Conservation (phyloP, 2,113 vertebrate species). For the Microcebus lehilahytsara region DNA sequence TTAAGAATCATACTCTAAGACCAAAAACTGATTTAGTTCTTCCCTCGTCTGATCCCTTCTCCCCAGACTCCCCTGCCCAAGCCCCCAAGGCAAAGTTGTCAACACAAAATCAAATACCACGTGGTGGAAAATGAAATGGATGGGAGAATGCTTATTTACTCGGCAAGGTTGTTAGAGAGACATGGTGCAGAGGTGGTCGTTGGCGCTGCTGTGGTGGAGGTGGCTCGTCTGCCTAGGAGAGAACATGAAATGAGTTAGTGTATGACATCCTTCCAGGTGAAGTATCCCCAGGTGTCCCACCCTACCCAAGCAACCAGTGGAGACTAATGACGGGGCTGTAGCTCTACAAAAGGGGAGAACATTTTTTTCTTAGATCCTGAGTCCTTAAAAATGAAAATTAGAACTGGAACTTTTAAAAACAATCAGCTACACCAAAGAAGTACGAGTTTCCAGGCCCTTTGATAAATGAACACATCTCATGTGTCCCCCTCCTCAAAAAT, state of each 20-base stretch:
- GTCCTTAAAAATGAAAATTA: not conserved
- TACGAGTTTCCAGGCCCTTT: not conserved
- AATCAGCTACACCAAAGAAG: not conserved
- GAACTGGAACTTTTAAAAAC: not conserved
- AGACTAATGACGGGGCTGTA: not conserved
- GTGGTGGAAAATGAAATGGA: not conserved
- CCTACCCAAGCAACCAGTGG: not conserved
- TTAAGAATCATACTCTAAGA: not conserved
- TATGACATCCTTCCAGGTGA: not conserved
- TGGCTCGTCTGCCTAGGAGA: not conserved
- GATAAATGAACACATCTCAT: not conserved
- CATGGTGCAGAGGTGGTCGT: not conserved
- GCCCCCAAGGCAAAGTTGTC: not conserved
- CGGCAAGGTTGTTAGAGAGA: rapidly evolving
- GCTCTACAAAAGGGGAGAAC: not conserved
- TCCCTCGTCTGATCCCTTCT: not conserved
- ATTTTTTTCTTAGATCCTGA: not conserved
- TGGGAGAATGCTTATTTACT: constrained; percentile 18
- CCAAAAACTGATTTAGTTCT: not conserved
- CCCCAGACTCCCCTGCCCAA: not conserved
- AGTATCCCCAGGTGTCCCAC: too few relatives aligned
- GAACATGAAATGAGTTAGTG: not conserved
- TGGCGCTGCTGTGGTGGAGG: rapidly evolving
- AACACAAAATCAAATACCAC: not conserved
- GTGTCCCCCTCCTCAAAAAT: not conserved